Percentiles rank a stretch among this genome's conserved stretches.
Evolutionary conservation across 2,888 invertebrate genomes (phyloP).

Genomic region (Eumacrocentrus americanus): DNA sequence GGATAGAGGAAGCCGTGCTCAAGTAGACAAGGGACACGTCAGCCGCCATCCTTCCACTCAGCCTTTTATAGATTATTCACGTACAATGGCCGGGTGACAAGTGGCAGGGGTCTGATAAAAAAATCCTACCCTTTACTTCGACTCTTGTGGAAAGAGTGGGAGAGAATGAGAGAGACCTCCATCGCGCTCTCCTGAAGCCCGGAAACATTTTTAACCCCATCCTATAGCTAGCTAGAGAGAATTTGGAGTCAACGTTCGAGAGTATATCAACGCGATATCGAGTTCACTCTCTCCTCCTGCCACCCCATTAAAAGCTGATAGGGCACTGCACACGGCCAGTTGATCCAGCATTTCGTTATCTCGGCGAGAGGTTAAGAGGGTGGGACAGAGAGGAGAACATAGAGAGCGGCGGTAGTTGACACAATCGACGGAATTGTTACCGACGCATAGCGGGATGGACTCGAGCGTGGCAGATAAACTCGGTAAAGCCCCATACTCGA

Average conservation of each 20-base stretch:
- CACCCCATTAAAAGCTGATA: constrained; percentile 28
- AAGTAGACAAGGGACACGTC: constrained; percentile 61
- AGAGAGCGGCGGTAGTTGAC: constrained; percentile 17
- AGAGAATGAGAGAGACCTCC: neutral
- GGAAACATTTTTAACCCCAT: no score
- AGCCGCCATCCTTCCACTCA: constrained; percentile 55
- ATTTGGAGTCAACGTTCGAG: constrained; percentile 9
- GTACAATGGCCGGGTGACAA: constrained; percentile 56
- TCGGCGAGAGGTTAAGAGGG: constrained; percentile 16
- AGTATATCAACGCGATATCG: constrained; percentile 6
- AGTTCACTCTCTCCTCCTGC: neutral
- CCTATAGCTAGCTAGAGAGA: no score
- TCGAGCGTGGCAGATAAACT: constrained; percentile 24
- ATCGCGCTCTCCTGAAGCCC: neutral
- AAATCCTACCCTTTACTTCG: constrained; percentile 16
- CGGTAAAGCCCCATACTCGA: constrained; percentile 6
- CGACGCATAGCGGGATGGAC: constrained; percentile 25
- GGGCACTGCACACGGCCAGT: constrained; percentile 24
- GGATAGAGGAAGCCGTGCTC: constrained; percentile 59
- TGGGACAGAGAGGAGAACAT: constrained; percentile 5
- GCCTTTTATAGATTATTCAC: constrained; percentile 61
- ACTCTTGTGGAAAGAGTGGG: neutral
- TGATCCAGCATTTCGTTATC: constrained; percentile 29
- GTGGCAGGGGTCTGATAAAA: constrained; percentile 38
- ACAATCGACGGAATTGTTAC: constrained; percentile 29